phyloP scores from a whole-genome alignment of 1,140 invertebrate species.

The Littorina saxatilis region DNA sequence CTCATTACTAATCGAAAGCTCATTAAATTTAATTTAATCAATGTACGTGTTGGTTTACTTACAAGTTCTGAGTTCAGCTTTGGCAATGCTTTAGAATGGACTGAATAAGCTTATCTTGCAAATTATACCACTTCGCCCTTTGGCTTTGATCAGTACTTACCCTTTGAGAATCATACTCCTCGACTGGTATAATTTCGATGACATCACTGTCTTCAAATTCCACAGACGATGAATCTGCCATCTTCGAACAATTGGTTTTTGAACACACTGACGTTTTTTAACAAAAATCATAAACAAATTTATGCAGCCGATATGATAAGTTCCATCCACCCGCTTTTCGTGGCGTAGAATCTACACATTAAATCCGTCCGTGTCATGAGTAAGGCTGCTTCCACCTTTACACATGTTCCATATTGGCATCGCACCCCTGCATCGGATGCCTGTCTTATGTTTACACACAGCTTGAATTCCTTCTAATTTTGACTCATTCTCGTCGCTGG shows the following conservation, averaged over 20 bases:
- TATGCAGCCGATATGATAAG: slow-evolving; percentile 30
- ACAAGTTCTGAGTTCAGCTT: too few species aligned
- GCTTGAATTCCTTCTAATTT: slow-evolving; percentile 22
- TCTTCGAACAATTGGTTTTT: neutral
- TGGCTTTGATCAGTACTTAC: neutral
- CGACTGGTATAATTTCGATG: slow-evolving; percentile 19
- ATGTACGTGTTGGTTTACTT: too few species aligned
- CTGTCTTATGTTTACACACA: slow-evolving; percentile 17
- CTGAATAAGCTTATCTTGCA: neutral
- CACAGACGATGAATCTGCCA: neutral
- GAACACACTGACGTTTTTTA: neutral
- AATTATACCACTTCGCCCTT: neutral
- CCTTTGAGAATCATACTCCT: slow-evolving; percentile 5
- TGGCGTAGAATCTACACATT: neutral
- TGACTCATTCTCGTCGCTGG: slow-evolving; percentile 29
- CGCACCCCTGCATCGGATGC: neutral
- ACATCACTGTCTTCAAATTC: slow-evolving; percentile 24
- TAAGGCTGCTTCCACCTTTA: slow-evolving; percentile 13
- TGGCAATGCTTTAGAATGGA: neutral
- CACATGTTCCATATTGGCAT: neutral
- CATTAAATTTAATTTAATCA: too few species aligned
- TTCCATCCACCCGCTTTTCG: neutral
- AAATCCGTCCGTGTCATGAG: neutral
- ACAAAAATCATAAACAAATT: slow-evolving; percentile 2
- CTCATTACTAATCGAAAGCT: too few species aligned